A percentile compares a stretch with the other conserved stretches of the same genome.
Evolutionary conservation across 30 jellyfish, hydroid and myxozoan species (phyloP).

Genomic region (Aurelia aurita complex sp. Pacific): DNA sequence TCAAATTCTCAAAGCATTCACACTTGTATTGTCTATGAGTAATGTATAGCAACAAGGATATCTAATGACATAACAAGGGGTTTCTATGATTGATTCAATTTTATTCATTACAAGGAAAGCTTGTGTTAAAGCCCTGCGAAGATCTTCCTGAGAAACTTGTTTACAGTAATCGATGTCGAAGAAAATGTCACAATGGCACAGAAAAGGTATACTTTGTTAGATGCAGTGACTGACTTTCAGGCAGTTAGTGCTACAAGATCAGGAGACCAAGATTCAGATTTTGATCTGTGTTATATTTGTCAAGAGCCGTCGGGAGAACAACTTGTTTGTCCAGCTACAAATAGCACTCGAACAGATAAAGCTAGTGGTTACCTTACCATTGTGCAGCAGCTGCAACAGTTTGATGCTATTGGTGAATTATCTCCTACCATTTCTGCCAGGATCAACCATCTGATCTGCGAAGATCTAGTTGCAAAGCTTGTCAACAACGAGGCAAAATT

Average conservation of each 20-base stretch:
- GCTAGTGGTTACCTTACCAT: neutral
- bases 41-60: too few relatives aligned
- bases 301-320: neutral
- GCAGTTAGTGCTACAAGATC: neutral
- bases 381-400: neutral
- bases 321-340: conserved; percentile 21
- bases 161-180: too few relatives aligned
- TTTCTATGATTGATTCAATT: too few relatives aligned
- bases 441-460: conserved; percentile 1
- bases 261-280: neutral
- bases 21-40: too few relatives aligned
- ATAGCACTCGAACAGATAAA: conserved; percentile 11
- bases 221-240: conserved; percentile 32
- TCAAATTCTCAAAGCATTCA: too few relatives aligned
- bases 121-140: too few relatives aligned
- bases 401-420: conserved; percentile 10
- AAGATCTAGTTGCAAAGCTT: conserved; percentile 1
- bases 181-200: neutral
- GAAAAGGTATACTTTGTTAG: conserved; percentile 10
- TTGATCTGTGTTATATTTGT: conserved; percentile 10
- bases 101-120: too few relatives aligned
- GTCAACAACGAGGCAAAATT: conserved; percentile 15
- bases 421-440: neutral
- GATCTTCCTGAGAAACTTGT: too few relatives aligned
- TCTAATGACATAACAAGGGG: too few relatives aligned